Evolutionary conservation across 64 coral and sea anemone species (phyloP), one percentile per base, ranked within the genome.

Genomic region (Orbicella faveolata): DNA sequence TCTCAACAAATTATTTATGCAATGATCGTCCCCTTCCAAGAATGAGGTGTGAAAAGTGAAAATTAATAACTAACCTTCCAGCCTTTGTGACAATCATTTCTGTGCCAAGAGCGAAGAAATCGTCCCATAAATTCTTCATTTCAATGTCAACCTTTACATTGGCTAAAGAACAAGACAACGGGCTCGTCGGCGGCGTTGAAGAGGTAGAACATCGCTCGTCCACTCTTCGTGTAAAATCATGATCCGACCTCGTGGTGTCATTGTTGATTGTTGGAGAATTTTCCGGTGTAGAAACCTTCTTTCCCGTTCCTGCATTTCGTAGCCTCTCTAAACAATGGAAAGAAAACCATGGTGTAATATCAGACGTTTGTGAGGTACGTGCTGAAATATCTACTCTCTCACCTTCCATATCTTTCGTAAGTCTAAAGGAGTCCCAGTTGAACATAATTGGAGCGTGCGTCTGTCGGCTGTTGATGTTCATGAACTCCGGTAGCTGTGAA

Each of bases 341-440:
- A 74, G 14, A 82, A 93, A 73, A 79, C 10, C 33, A 76, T 63
- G n/a, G 19, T 76, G 19, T 86, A 76, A 41, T 21, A 64, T 36
- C 54, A 54, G 54, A 26, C 70, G 77, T 74, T 36, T 48, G n/a
- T 64, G 73, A 77, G 85, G 34, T 48, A 48, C 5, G 44, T 74
- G 48, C 64, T 72, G 83, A 80, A 80, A 83, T 74, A 77, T 81
- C 54, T 51, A 23, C 69, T 67, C 61, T 80, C 74, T 89, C 77
- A 99, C 97, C 97, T 94, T 99, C 97, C 97, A 99, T 99, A 78
- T 95, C 94, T 84, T 96, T 95, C 36, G 90, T 93, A 65, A 96
- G 79, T 23, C 87, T 92, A 26, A 96, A 94, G 33, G 94, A 93
- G 62, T 59, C 90, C 97, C 97, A 99, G 73, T 91, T 82, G 67